Evolutionary conservation across 2,797 vertebrate genomes (phyloP).

Genomic region (Dallia pectoralis): DNA sequence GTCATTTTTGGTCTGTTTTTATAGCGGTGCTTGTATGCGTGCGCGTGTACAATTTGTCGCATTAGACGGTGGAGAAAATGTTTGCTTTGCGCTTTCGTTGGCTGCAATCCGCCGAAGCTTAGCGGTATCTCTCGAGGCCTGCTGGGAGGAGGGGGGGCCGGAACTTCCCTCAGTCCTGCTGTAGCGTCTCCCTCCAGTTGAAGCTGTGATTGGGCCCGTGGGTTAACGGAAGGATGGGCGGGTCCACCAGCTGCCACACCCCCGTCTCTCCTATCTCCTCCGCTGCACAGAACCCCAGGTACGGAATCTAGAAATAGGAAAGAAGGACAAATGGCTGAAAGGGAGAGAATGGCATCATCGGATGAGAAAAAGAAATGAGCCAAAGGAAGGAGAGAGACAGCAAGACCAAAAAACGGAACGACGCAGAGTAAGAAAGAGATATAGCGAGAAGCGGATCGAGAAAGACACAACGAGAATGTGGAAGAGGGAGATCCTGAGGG

Average conservation of each 20-base stretch:
- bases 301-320: slow-evolving; percentile 84
- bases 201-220: slow-evolving; percentile 98
- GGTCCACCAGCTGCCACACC: slow-evolving; percentile 95
- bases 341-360: slow-evolving; percentile 33
- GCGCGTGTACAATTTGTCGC: neutral
- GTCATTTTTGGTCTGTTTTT: slow-evolving; percentile 35
- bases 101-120: slow-evolving; percentile 11
- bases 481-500: neutral
- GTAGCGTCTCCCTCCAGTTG: slow-evolving; percentile 97
- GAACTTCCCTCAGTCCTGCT: slow-evolving; percentile 79
- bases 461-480: slow-evolving; percentile 6
- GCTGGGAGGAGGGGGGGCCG: slow-evolving; percentile 29
- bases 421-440: neutral
- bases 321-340: slow-evolving; percentile 1
- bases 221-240: slow-evolving; percentile 95
- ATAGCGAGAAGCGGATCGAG: neutral
- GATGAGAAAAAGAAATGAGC: slow-evolving; percentile 9
- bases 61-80: slow-evolving; percentile 55
- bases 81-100: slow-evolving; percentile 18
- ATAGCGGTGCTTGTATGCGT: slow-evolving; percentile 42
- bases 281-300: slow-evolving; percentile 95
- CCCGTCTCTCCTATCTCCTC: slow-evolving; percentile 94
- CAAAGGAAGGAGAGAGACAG: neutral
- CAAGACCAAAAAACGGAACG: neutral
- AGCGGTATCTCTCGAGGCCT: slow-evolving; percentile 42